These are phyloP conservation scores for Nephrotoma flavescens DNA, from an alignment of 2,888 invertebrate species.

Conservation along the genomic window DNA sequence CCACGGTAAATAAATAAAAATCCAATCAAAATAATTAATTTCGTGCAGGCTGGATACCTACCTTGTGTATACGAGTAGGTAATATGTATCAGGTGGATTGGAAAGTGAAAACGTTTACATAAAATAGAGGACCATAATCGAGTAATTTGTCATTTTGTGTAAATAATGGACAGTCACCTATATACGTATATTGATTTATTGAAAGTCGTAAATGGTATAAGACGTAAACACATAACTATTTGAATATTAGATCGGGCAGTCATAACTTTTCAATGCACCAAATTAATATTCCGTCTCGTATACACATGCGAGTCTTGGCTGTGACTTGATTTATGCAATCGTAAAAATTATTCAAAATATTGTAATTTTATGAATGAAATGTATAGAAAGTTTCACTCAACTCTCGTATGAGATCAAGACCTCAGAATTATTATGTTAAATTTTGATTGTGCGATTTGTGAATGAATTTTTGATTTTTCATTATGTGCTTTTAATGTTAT, in stretches of 20 bases:
- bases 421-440: neutral
- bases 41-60: neutral
- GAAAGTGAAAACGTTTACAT: neutral
- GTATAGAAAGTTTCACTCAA: neutral
- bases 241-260: neutral
- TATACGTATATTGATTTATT: neutral
- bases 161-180: neutral
- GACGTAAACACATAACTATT: neutral
- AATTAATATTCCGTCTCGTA: neutral
- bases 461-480: neutral
- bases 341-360: neutral
- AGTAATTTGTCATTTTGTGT: neutral
- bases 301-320: neutral
- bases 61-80: neutral
- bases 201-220: neutral
- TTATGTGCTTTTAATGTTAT: neutral
- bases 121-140: neutral
- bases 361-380: neutral
- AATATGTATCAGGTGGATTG: neutral
- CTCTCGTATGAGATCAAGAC: neutral
- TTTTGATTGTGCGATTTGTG: neutral
- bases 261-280: neutral
- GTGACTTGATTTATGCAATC: neutral
- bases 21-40: neutral
- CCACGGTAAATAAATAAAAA: neutral